phyloP scores from a whole-genome alignment of 1,140 invertebrate genomes.

The Saccostrea echinata region DNA sequence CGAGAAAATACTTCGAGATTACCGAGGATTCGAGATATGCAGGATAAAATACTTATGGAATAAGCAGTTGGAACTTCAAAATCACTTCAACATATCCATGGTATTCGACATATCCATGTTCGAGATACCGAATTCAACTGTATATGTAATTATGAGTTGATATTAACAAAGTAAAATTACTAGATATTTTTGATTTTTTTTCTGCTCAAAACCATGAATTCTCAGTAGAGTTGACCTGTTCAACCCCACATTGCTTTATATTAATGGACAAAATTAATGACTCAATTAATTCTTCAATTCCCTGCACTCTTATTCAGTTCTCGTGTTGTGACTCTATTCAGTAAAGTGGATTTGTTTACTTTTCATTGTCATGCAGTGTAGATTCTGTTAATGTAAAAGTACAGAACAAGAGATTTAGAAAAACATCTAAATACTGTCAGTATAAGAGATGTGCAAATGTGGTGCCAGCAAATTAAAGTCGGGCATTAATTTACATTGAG shows the following conservation, averaged over 20 bases:
- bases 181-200: too few relatives aligned
- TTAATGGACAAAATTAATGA: not conserved
- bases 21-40: too few relatives aligned
- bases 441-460: not conserved
- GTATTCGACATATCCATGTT: too few relatives aligned
- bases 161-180: too few relatives aligned
- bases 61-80: too few relatives aligned
- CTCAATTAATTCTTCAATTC: not conserved
- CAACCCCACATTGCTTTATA: not conserved
- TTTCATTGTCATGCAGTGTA: not conserved
- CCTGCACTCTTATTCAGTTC: not conserved
- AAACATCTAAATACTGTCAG: not conserved
- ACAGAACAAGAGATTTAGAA: not conserved
- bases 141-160: too few relatives aligned
- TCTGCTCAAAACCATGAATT: not conserved
- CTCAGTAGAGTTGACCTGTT: not conserved
- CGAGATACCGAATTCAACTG: too few relatives aligned
- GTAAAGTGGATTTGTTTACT: conserved; percentile 15
- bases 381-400: not conserved
- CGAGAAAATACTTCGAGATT: too few relatives aligned
- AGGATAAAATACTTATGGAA: too few relatives aligned
- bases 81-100: too few relatives aligned
- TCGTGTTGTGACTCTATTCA: not conserved
- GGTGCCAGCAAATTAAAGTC: not conserved
- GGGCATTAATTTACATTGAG: not conserved